phyloP scores from a whole-genome alignment of 1,140 invertebrate species.

The Cataglyphis hispanica region DNA sequence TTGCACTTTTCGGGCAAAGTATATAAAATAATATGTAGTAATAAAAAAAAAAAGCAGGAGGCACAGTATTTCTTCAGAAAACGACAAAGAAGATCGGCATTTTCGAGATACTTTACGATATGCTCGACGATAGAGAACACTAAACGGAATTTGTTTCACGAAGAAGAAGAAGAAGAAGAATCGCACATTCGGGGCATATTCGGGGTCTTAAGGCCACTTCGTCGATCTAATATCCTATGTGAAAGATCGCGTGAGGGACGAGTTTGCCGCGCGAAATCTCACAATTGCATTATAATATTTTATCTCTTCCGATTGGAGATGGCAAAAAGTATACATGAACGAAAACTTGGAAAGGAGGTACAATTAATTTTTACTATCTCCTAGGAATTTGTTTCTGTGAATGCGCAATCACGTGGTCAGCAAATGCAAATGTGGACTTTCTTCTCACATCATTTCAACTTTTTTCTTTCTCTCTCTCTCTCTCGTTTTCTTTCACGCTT shows the following conservation, averaged over 20 bases:
- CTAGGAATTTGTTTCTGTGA: conserved; percentile 29
- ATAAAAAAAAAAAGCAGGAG: not conserved
- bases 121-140: conserved; percentile 35
- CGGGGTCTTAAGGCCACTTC: conserved; percentile 62
- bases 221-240: conserved; percentile 54
- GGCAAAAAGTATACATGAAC: conserved; percentile 21
- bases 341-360: conserved; percentile 9
- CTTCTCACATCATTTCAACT: conserved; percentile 33
- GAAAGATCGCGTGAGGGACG: conserved; percentile 49
- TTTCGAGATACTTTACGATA: conserved; percentile 11
- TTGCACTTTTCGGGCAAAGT: not conserved
- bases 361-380: conserved; percentile 27
- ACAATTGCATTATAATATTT: conserved; percentile 36
- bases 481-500: conserved; percentile 37
- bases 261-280: conserved; percentile 52
- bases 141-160: conserved; percentile 36
- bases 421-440: conserved; percentile 57
- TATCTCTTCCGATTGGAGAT: not conserved
- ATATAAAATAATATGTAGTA: not conserved
- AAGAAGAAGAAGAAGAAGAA: conserved; percentile 35
- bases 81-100: not conserved
- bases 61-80: not conserved
- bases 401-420: conserved; percentile 55
- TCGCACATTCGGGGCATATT: conserved; percentile 6
- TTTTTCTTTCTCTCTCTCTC: conserved; percentile 39